These are phyloP conservation scores for Haemorhous mexicanus DNA, from an alignment of 2,113 vertebrate genomes.

Conservation along the genomic window DNA sequence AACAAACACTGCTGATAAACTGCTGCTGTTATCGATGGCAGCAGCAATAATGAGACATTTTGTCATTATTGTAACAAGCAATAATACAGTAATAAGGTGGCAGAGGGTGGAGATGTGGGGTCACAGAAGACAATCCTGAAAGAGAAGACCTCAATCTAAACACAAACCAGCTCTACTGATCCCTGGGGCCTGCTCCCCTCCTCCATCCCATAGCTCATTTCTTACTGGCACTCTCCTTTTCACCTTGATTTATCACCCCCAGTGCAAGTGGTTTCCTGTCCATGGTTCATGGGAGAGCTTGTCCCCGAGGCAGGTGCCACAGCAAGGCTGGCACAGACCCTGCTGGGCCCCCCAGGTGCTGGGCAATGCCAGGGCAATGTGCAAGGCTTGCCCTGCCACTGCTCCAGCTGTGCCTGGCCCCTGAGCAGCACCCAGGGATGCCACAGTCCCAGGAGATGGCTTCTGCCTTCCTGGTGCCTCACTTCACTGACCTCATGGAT, in stretches of 20 bases:
- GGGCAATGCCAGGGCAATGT: rapidly evolving
- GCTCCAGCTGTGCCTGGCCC: neutral
- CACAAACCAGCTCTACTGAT: conserved; percentile 16
- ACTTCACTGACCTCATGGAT: rapidly evolving
- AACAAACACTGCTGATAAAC: conserved; percentile 27
- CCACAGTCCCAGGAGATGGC: neutral
- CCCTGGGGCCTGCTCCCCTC: neutral
- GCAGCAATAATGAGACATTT: conserved; percentile 19
- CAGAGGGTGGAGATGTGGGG: conserved; percentile 8
- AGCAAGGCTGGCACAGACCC: neutral
- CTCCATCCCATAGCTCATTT: neutral
- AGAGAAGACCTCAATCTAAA: conserved; percentile 44
- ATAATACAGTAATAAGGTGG: conserved; percentile 32
- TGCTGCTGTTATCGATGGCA: conserved; percentile 5
- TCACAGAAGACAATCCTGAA: conserved; percentile 20
- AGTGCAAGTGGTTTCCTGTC: neutral
- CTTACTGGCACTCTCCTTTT: neutral
- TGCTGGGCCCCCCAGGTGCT: neutral
- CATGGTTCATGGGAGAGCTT: neutral
- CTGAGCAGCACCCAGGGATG: neutral
- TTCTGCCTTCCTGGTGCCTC: neutral
- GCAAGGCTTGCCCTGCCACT: no score
- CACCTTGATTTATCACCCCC: neutral
- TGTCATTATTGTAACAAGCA: conserved; percentile 21
- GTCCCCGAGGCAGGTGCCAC: neutral